phyloP scores from a whole-genome alignment of 2,888 invertebrate species.

The Epinotia bilunana region DNA sequence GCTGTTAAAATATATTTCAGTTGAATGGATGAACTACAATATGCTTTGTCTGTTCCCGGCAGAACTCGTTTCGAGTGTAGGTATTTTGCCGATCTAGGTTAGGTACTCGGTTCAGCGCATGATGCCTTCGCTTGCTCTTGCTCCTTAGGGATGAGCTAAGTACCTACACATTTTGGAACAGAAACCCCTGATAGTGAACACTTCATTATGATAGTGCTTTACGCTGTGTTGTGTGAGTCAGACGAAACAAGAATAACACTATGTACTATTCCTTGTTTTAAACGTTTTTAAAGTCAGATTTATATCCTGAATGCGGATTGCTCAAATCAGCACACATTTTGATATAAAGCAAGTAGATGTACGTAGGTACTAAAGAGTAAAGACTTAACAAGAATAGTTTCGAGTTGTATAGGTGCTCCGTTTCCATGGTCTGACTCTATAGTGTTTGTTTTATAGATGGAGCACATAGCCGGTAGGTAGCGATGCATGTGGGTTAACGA shows the following conservation, averaged over 20 bases:
- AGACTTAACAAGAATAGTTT: too few species aligned
- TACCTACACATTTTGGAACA: background rate
- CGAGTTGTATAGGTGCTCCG: background rate
- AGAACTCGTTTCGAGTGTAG: background rate
- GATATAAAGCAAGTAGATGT: too few species aligned
- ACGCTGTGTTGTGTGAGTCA: too few species aligned
- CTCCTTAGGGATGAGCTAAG: background rate
- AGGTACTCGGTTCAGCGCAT: conserved; percentile 6
- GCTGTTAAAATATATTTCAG: conserved; percentile 29
- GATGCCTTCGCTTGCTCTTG: background rate
- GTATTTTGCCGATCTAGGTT: conserved; percentile 12
- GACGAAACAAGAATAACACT: too few species aligned
- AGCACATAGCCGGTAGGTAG: conserved; percentile 26
- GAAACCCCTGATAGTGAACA: too few species aligned
- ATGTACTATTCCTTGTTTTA: too few species aligned
- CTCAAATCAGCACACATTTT: too few species aligned
- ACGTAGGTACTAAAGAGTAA: too few species aligned
- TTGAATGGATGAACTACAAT: conserved; percentile 23
- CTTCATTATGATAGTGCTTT: too few species aligned
- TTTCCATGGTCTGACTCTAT: background rate
- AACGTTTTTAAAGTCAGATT: too few species aligned
- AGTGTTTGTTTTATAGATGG: conserved; percentile 14
- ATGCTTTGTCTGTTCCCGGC: conserved; percentile 9
- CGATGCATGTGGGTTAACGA: conserved; percentile 75
- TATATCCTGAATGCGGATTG: too few species aligned